A percentile compares a stretch with the other conserved stretches of the same genome.
Evolutionary conservation across 2,888 invertebrate species (phyloP).

Genomic region (Lingula anatina): DNA sequence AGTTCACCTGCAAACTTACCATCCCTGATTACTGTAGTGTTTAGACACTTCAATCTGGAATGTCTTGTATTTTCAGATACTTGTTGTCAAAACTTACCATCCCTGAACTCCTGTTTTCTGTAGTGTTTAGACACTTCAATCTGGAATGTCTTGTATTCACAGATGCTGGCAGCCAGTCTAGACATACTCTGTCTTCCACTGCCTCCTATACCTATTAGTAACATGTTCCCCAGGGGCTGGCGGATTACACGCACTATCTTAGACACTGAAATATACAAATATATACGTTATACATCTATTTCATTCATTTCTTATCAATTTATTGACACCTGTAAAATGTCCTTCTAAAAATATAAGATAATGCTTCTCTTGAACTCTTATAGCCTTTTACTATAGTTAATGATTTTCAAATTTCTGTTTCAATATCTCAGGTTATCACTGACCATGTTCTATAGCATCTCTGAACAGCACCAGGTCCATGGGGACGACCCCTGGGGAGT

Average conservation of each 20-base stretch:
- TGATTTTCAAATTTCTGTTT: too few relatives aligned
- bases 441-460: slow-evolving; percentile 76
- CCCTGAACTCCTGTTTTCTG: slow-evolving; percentile 63
- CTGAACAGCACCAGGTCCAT: slow-evolving; percentile 80
- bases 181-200: slow-evolving; percentile 79
- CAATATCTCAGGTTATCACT: too few relatives aligned
- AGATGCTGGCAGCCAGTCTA: slow-evolving; percentile 72
- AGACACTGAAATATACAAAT: slow-evolving; percentile 56
- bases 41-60: slow-evolving; percentile 77
- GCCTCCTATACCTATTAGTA: slow-evolving; percentile 80
- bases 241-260: slow-evolving; percentile 78
- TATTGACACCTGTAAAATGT: too few relatives aligned
- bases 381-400: too few relatives aligned
- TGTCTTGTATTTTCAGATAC: slow-evolving; percentile 72
- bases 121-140: slow-evolving; percentile 77
- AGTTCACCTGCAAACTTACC: too few relatives aligned
- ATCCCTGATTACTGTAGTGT: slow-evolving; percentile 64
- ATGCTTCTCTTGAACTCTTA: too few relatives aligned
- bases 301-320: neutral
- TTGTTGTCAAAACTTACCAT: slow-evolving; percentile 67
- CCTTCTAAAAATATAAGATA: too few relatives aligned
- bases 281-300: neutral
- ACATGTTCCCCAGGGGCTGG: slow-evolving; percentile 74
- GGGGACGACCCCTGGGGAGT: slow-evolving; percentile 69
- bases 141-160: slow-evolving; percentile 72